A percentile compares a stretch with the other conserved stretches of the same genome.
phyloP scores from a whole-genome alignment of 2,888 invertebrate genomes.

The Herminia tarsipennalis region DNA sequence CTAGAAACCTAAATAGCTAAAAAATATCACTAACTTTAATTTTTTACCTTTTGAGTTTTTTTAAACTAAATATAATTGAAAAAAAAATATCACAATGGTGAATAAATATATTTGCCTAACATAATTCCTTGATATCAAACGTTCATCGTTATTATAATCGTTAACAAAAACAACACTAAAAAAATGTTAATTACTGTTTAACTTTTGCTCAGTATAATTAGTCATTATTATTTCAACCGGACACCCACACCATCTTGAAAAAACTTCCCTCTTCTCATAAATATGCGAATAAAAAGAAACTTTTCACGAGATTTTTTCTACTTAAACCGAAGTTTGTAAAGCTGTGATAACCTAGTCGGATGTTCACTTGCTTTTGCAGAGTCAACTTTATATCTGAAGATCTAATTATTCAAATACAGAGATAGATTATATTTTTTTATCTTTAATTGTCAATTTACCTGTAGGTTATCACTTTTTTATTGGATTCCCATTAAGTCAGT shows the following conservation, averaged over 20 bases:
- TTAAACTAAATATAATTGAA: too few relatives aligned
- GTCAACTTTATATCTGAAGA: background rate
- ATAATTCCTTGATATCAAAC: too few relatives aligned
- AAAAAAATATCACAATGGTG: too few relatives aligned
- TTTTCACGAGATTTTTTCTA: slow-evolving; percentile 9
- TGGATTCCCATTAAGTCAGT: too few relatives aligned
- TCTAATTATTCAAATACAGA: slow-evolving; percentile 1
- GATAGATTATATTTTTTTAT: background rate
- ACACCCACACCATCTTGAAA: slow-evolving; percentile 15
- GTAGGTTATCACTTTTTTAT: background rate
- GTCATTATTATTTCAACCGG: slow-evolving; percentile 32
- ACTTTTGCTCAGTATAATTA: slow-evolving; percentile 37
- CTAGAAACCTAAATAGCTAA: too few relatives aligned
- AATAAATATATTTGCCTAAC: too few relatives aligned
- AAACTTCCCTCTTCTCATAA: slow-evolving; percentile 29
- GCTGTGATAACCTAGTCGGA: background rate
- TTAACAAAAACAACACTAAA: too few relatives aligned
- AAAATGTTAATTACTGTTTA: slow-evolving; percentile 34
- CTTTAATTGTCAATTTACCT: too few relatives aligned
- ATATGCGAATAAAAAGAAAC: slow-evolving; percentile 27
- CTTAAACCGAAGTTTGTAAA: slow-evolving; percentile 6
- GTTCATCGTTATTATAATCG: too few relatives aligned
- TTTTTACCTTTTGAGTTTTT: too few relatives aligned
- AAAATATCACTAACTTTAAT: too few relatives aligned
- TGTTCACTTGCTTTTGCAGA: background rate